These are phyloP conservation scores for Berghia stephanieae DNA, from an alignment of 1,140 invertebrate genomes.

Conservation along the genomic window DNA sequence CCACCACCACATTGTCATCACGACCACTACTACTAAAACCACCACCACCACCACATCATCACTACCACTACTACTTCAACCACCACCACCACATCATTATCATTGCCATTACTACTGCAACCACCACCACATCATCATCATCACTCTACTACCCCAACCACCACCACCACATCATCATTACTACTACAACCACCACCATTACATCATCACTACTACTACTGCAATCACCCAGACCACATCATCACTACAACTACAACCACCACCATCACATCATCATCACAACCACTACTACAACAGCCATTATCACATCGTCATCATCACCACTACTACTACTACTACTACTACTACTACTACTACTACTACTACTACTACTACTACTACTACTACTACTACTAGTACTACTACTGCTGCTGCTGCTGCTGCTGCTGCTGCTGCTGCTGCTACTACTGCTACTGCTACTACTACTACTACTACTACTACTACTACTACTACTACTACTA, in stretches of 20 bases:
- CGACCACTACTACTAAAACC: too few relatives aligned
- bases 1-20: too few relatives aligned
- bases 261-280: not conserved
- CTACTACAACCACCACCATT: not conserved
- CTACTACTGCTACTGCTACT: not conserved
- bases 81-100: not conserved
- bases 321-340: not conserved
- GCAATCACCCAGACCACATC: not conserved
- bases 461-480: not conserved
- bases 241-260: not conserved
- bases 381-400: not conserved
- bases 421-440: not conserved
- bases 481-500: not conserved
- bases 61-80: not conserved
- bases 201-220: not conserved
- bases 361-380: not conserved
- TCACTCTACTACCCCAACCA: not conserved
- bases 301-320: not conserved
- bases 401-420: not conserved
- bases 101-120: not conserved
- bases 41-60: too few relatives aligned
- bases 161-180: not conserved
- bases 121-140: not conserved
- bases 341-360: not conserved
- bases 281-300: not conserved